These are phyloP conservation scores for Actinia tenebrosa DNA, from an alignment of 64 coral and sea anemone species.

Conservation along the genomic window DNA sequence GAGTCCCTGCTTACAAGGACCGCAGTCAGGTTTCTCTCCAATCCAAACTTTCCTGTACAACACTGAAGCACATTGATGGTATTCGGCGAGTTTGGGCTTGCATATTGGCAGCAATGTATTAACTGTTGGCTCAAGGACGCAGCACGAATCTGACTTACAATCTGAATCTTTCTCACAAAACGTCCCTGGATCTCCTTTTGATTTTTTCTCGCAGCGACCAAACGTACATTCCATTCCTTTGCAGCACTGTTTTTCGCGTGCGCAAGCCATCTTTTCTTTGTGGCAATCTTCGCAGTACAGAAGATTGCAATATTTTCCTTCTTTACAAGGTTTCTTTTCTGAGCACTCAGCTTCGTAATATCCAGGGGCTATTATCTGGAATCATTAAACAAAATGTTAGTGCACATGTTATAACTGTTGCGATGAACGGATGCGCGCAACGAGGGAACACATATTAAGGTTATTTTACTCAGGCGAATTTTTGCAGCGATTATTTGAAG, in stretches of 20 bases:
- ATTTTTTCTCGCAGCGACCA: slow-evolving; percentile 79
- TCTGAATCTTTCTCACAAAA: slow-evolving; percentile 83
- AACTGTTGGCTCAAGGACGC: slow-evolving; percentile 77
- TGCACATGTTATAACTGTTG: too few relatives aligned
- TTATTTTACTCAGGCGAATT: too few relatives aligned
- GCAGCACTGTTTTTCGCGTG: slow-evolving; percentile 62
- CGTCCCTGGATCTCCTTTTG: slow-evolving; percentile 82
- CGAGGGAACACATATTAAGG: too few relatives aligned
- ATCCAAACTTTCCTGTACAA: slow-evolving; percentile 80
- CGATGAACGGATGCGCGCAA: too few relatives aligned
- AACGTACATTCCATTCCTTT: slow-evolving; percentile 71
- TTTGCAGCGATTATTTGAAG: too few relatives aligned
- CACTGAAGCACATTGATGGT: slow-evolving; percentile 72
- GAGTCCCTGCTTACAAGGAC: slow-evolving; percentile 73
- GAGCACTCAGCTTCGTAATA: slow-evolving; percentile 91
- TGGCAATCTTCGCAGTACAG: slow-evolving; percentile 90
- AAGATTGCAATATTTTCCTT: slow-evolving; percentile 77
- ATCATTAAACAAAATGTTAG: not conserved
- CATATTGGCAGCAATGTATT: slow-evolving; percentile 68
- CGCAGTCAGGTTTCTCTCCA: slow-evolving; percentile 84
- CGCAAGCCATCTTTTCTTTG: slow-evolving; percentile 73
- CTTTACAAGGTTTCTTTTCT: slow-evolving; percentile 85
- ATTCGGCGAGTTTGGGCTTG: slow-evolving; percentile 62
- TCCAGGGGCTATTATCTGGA: slow-evolving; percentile 77
- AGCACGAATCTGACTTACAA: slow-evolving; percentile 58